These are phyloP conservation scores for Pseudomugil gertrudae DNA, from an alignment of 2,797 vertebrate genomes.

Conservation along the genomic window DNA sequence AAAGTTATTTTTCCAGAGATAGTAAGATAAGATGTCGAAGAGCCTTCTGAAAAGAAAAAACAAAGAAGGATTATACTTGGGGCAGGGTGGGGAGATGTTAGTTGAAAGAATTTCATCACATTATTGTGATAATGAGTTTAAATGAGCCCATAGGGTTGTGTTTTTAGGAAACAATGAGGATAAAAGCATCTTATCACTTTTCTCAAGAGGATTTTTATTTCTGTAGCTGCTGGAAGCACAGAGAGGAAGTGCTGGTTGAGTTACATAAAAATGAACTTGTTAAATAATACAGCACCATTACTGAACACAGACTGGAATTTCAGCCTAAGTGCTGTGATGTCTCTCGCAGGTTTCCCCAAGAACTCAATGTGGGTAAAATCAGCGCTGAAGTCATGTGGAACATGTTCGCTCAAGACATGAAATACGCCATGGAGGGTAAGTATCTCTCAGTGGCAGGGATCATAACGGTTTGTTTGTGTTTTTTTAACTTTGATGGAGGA, in stretches of 20 bases:
- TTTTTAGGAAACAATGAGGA: constrained; percentile 20
- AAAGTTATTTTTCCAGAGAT: background rate
- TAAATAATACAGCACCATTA: constrained; percentile 40
- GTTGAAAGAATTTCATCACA: constrained; percentile 1
- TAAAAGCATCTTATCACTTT: constrained; percentile 13
- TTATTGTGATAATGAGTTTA: constrained; percentile 9
- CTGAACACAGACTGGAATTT: constrained; percentile 23
- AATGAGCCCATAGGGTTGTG: background rate
- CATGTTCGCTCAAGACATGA: constrained; percentile 98
- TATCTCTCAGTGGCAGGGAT: background rate
- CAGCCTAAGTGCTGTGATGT: constrained; percentile 31
- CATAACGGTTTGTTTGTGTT: background rate
- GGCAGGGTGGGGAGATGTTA: background rate
- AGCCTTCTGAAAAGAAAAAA: no score
- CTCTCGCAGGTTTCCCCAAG: constrained; percentile 83
- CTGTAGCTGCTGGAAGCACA: constrained; percentile 17
- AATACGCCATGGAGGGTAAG: constrained; percentile 95
- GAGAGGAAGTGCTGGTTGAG: constrained; percentile 25
- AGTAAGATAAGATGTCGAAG: background rate
- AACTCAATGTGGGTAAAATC: constrained; percentile 96
- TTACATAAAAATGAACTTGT: constrained; percentile 37
- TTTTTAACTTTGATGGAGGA: constrained; percentile 1
- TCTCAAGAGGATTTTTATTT: constrained; percentile 19
- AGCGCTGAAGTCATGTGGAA: constrained; percentile 99
- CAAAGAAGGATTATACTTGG: no score